Evolutionary conservation across 37 sponge, comb jelly and placozoan genomes (phyloP), one percentile per base, ranked within the genome.

Genomic region (Bolinopsis microptera): DNA sequence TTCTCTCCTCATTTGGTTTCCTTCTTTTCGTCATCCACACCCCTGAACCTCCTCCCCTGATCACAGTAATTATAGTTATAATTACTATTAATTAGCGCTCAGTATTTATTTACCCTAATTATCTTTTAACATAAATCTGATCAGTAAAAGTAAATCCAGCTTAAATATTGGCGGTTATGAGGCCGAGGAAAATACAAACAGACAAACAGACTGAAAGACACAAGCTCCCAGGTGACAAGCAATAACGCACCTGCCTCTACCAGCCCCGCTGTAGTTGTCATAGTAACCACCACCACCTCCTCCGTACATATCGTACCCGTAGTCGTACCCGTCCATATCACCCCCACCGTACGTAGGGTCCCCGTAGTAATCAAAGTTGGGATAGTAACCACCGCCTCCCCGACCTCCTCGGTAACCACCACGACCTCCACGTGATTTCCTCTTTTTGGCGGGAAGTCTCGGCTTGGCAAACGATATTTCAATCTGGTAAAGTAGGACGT

Each of bases 1-100:
- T 24, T n/a, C 18, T 24, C 26, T 72, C 74, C 5, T 72, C 83
- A 23, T 82, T 82, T 9, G 32, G 32, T 82, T 32, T 82, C 83
- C 83, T 82, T 82, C 83, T 82, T 31, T 82, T 82, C 8, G 83
- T 13, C 38, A 82, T 35, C 83, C 83, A 82, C 83, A 82, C 38
- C 3, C 74, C 74, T 30, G 74, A 24, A 13, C 61, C 61, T 23
- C 74, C 18, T 24, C 74, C 74, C 26, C 74, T 72, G 13, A 48
- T n/a, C n/a, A n/a, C n/a, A n/a, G n/a, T n/a, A n/a, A n/a, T n/a
- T n/a, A n/a, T n/a, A n/a, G n/a, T n/a, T n/a, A n/a, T n/a, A n/a
- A n/a, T n/a, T n/a, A n/a, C n/a, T n/a, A n/a, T n/a, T n/a, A n/a
- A n/a, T n/a, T n/a, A n/a, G n/a, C n/a, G n/a, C n/a, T n/a, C n/a